Evolutionary conservation across 2,797 vertebrate species (phyloP).

Genomic region (Tokudaia muenninki): DNA sequence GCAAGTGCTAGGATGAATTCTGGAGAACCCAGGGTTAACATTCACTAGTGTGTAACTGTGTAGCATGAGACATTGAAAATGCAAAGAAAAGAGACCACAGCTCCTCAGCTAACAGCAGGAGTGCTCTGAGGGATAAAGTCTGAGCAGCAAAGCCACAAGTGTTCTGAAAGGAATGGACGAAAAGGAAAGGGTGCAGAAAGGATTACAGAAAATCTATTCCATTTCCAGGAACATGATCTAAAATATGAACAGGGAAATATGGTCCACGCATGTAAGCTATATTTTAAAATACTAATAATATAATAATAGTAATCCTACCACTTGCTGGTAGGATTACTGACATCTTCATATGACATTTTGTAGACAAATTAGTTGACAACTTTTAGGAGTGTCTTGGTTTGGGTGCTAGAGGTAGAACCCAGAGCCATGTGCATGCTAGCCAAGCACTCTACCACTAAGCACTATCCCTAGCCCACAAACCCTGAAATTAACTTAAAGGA

Average conservation of each 20-base stretch:
- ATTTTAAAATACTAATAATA: conserved; percentile 10
- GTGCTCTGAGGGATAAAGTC: background rate
- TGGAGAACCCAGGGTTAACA: background rate
- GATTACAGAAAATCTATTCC: background rate
- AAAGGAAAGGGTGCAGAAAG: background rate
- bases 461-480: background rate
- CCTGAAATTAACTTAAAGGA: background rate
- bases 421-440: background rate
- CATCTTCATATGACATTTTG: background rate
- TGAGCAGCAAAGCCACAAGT: background rate
- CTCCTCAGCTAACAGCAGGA: background rate
- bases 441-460: background rate
- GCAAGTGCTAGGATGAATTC: background rate
- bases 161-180: background rate
- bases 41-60: background rate
- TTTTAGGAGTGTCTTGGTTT: background rate
- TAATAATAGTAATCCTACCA: too few species aligned
- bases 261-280: background rate
- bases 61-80: background rate
- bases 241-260: background rate
- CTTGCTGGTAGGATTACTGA: background rate
- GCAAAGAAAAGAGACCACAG: background rate
- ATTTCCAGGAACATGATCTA: background rate
- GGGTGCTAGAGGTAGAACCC: background rate
- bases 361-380: background rate